Conservation (phyloP, 2,888 invertebrate species). For the Slavum lentiscoides region DNA sequence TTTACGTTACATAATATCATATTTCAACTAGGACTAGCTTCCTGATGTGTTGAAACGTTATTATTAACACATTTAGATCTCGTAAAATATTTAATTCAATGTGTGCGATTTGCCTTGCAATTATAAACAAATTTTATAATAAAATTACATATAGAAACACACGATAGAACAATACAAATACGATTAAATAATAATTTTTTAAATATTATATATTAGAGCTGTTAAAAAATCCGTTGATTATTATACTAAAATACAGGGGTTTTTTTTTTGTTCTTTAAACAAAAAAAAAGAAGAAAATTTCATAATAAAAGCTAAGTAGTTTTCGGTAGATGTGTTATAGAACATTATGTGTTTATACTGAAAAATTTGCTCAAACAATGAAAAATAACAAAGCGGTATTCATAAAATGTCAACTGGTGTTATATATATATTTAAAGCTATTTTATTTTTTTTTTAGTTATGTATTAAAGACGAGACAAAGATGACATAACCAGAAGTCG, state of each 20-base stretch:
- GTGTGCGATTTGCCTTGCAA: neutral
- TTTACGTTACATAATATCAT: neutral
- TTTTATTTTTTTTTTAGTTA: constrained; percentile 18
- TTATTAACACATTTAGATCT: neutral
- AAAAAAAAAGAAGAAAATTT: no score
- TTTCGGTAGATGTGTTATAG: neutral
- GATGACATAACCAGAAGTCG: constrained; percentile 31
- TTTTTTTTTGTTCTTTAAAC: no score
- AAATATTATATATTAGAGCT: no score
- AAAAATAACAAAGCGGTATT: constrained; percentile 26
- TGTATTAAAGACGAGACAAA: constrained; percentile 36
- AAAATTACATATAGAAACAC: no score
- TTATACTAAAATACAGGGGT: no score
- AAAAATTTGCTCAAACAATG: constrained; percentile 17
- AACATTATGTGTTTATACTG: constrained; percentile 11
- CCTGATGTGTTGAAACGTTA: neutral
- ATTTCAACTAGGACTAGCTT: constrained; percentile 10
- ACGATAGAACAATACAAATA: neutral
- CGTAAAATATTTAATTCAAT: neutral
- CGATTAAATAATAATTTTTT: neutral
- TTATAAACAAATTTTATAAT: no score
- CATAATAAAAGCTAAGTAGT: neutral
- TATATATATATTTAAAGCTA: constrained; percentile 8
- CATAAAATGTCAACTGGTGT: constrained; percentile 37
- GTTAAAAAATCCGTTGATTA: no score